Base-by-base conservation (phyloP, 2,888 invertebrate species). In the Patella depressa region DNA sequence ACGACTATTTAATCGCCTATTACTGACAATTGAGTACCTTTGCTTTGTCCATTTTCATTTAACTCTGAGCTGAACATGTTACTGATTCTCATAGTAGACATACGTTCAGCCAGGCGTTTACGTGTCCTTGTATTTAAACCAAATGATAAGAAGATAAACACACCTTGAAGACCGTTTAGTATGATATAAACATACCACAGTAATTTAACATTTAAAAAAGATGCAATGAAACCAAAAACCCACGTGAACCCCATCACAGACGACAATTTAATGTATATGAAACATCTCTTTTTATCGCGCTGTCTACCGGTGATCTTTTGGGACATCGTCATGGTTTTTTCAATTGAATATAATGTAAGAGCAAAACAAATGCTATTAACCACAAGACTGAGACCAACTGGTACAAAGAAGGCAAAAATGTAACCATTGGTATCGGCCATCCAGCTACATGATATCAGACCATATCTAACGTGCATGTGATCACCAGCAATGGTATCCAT, bases 151-250 rank as follows among this genome's bases (percentile, higher is more conserved):
- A 65, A 65, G 11, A 65, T 65, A 19, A 65, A 65, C 17, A 65
- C 65, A 65, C 65, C 65, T 24, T 65, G 65, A 24, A 65, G 65
- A 24, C 65, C 65, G 17, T 65, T 65, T 65, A 65, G 24, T 24
- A 65, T 19, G 19, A 65, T n/a, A 24, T 65, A 65, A 14, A 65
- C 65, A 65, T 24, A 65, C 65, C 65, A 65, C 19, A 65, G 65
- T 24, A 19, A 19, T 24, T 5, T 19, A 4, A 24, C 24, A 24
- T 65, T 65, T 12, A 65, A 19, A 24, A 65, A 19, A 24, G 65
- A 65, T 3, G 65, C 65, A 24, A 65, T 65, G 24, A 65, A 65
- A 4, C 65, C 65, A 19, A 65, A n/a, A 12, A 65, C 11, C 65
- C 65, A 65, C 3, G 65, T 24, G 65, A 65, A 24, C 24, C 65